A percentile compares a stretch with the other conserved stretches of the same genome.
These are phyloP conservation scores for Chamaea fasciata DNA, from an alignment of 2,113 vertebrate species.

Conservation along the genomic window DNA sequence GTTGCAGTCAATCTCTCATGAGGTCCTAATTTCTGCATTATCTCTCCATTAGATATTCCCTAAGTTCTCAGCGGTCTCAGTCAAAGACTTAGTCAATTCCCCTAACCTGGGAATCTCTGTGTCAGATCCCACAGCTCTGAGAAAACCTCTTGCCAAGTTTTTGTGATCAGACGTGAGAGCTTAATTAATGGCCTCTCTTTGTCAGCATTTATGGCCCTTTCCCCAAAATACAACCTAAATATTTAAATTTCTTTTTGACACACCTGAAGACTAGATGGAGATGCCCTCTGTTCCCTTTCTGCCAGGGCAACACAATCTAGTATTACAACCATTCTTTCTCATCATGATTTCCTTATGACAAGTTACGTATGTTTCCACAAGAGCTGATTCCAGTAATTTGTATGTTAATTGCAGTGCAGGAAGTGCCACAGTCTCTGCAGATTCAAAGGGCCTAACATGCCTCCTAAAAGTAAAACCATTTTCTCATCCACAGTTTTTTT, in stretches of 20 bases:
- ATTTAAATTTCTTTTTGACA: not conserved
- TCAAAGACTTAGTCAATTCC: not conserved
- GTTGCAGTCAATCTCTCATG: rapidly evolving
- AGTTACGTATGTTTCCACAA: not conserved
- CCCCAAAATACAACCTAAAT: not conserved
- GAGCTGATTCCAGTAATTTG: not conserved
- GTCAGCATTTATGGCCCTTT: not conserved
- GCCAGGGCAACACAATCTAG: not conserved
- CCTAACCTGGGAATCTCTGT: not conserved
- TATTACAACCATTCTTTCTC: not conserved
- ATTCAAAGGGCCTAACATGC: not conserved
- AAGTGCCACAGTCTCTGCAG: not conserved
- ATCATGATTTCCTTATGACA: not conserved
- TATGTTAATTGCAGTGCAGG: not conserved
- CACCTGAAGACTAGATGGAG: not conserved
- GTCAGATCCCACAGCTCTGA: not conserved
- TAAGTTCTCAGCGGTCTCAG: not conserved
- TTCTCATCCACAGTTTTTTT: not conserved
- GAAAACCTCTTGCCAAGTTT: not conserved
- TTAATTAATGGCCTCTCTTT: not conserved
- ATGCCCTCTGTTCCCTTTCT: not conserved
- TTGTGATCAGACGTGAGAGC: not conserved
- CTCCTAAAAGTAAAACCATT: not conserved
- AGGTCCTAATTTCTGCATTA: not conserved
- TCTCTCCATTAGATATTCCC: not conserved